Evolutionary conservation across 2,797 vertebrate species (phyloP).

Genomic region (Tenualosa thibaudeaui): DNA sequence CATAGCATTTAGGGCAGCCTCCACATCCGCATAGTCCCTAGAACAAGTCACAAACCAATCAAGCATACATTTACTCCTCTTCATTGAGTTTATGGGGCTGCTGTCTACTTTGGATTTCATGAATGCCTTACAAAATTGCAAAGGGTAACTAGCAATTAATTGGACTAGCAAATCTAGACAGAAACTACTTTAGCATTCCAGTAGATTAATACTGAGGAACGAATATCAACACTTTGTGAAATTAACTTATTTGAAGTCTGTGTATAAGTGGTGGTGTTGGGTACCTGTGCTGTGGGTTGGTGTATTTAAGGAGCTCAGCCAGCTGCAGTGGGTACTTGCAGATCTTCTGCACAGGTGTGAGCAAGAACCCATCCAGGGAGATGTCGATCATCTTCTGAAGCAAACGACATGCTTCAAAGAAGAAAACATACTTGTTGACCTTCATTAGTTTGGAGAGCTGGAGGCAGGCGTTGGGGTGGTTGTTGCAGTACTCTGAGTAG

Average conservation of each 20-base stretch:
- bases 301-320: conserved; percentile 94
- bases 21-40: conserved; percentile 94
- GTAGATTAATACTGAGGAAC: no score
- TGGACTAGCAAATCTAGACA: no score
- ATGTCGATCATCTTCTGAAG: conserved; percentile 97
- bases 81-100: background rate
- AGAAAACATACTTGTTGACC: conserved; percentile 93
- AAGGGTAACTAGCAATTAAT: background rate
- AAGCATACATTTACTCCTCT: background rate
- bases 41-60: background rate
- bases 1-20: conserved; percentile 93
- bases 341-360: conserved; percentile 96
- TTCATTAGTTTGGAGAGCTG: conserved; percentile 91
- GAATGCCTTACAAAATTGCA: background rate
- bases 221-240: no score
- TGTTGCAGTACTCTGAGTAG: conserved; percentile 98
- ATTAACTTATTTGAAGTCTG: no score
- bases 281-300: conserved; percentile 91
- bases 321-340: conserved; percentile 96
- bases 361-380: conserved; percentile 92
- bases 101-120: background rate
- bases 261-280: background rate
- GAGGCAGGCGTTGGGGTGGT: conserved; percentile 91
- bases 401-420: conserved; percentile 94
- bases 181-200: no score